These are phyloP conservation scores for Nasonia longicornis DNA, from an alignment of 1,140 invertebrate genomes.

Conservation along the genomic window DNA sequence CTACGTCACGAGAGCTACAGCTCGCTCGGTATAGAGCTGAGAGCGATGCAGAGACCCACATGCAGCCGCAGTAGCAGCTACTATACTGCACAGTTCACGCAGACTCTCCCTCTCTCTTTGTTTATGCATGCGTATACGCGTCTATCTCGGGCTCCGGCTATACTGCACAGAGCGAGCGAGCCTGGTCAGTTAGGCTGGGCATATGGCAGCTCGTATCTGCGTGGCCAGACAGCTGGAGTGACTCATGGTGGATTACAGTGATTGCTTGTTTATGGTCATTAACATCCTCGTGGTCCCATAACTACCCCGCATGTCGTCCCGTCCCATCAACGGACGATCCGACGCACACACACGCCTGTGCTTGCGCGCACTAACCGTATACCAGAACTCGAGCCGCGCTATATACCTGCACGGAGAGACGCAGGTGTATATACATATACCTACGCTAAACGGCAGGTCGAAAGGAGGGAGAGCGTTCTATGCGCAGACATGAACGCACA, in stretches of 20 bases:
- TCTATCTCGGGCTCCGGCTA: neutral
- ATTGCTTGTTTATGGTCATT: conserved; percentile 67
- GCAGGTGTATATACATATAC: neutral
- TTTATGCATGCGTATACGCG: conserved; percentile 10
- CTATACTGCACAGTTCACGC: neutral
- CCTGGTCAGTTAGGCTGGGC: conserved; percentile 52
- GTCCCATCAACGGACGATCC: conserved; percentile 55
- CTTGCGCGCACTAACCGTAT: neutral
- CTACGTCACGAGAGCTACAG: neutral
- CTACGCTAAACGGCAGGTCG: neutral
- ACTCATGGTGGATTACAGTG: conserved; percentile 66
- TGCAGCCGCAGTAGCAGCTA: neutral
- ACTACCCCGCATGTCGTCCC: conserved; percentile 59
- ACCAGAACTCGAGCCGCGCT: neutral
- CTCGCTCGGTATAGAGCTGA: neutral
- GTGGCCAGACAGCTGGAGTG: conserved; percentile 61
- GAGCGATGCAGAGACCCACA: neutral
- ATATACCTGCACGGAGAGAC: neutral
- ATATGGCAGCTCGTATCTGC: conserved; percentile 64
- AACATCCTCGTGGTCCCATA: conserved; percentile 65
- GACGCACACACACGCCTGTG: neutral
- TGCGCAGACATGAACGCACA: conserved; percentile 16
- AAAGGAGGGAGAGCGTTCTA: conserved; percentile 15
- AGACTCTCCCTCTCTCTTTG: neutral
- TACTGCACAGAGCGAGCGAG: conserved; percentile 24